Base-by-base conservation (phyloP, 92 coral and sea anemone species). In the Zoanthus solanderi region DNA sequence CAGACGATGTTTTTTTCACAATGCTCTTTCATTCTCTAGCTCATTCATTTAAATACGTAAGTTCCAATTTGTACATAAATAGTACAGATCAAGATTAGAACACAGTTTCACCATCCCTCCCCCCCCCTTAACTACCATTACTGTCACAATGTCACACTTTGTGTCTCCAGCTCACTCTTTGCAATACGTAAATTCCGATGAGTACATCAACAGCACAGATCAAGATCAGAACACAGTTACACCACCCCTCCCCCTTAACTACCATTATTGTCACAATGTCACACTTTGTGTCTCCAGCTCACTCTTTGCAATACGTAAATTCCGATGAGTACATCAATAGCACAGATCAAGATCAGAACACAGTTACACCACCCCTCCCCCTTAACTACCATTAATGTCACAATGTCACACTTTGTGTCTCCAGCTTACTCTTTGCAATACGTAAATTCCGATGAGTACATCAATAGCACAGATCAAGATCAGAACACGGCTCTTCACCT, bases 401-500 rank as follows among this genome's bases (percentile, higher is more conserved):
- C 34, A 4, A 11, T 9, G 15, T 56, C 54, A 9, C 66, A 12
- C 18, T 77, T 0, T 79, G 37, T 60, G 28, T 42, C 12, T 57
- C 42, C 32, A 79, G 84, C 66, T 60, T 72, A 79, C 30, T 60
- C 84, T 15, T 60, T 79, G n/a, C 84, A 79, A 46, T 79, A 14
- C 48, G 72, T 79, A 15, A 79, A 88, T 69, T 78, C 87, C 30
- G 45, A 34, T 0, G 91, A 91, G 34, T 91, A 48, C 53, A 50
- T 91, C 50, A 91, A 91, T 76, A 86, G 89, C 44, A 76, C 93
- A 12, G 93, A 91, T 65, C 60, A 76, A 57, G 91, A 91, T 86
- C 88, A 91, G 85, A 86, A 88, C 78, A 80, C 88, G 71, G 89
- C 93, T 0, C 89, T 91, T 14, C 93, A 91, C 52, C 30, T 91